Conservation (phyloP, 1,140 invertebrate genomes). For the Diprion similis region DNA sequence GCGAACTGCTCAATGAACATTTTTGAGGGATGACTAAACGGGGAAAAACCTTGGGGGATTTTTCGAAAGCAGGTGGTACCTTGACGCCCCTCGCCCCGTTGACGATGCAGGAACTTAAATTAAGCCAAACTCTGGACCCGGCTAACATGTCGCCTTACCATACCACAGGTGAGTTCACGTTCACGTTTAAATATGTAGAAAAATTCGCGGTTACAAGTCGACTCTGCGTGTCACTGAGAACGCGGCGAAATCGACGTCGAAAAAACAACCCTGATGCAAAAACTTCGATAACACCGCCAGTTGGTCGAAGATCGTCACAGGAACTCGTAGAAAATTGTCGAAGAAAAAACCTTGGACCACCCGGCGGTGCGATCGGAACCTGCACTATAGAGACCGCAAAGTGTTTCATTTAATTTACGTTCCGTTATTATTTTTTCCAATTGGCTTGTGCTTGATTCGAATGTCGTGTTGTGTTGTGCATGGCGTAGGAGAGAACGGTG, state of each 20-base stretch:
- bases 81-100: constrained; percentile 78
- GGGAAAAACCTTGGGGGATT: constrained; percentile 40
- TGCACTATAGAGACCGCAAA: not conserved
- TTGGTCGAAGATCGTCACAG: no score
- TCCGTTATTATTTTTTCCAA: constrained; percentile 39
- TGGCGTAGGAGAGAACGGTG: constrained; percentile 65
- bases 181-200: no score
- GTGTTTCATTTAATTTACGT: constrained; percentile 42
- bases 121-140: constrained; percentile 68
- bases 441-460: constrained; percentile 51
- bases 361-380: no score
- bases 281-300: no score
- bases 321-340: no score
- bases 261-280: no score
- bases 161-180: constrained; percentile 63
- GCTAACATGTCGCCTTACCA: constrained; percentile 72
- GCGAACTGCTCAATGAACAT: no score
- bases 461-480: constrained; percentile 62
- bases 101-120: constrained; percentile 81
- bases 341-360: no score
- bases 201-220: no score
- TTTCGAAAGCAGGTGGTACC: constrained; percentile 67
- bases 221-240: no score
- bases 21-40: not conserved
- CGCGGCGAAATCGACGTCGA: no score